Percentiles rank a stretch among this genome's conserved stretches.
These are phyloP conservation scores for Meloe dianella DNA, from an alignment of 2,888 invertebrate species.

Conservation along the genomic window DNA sequence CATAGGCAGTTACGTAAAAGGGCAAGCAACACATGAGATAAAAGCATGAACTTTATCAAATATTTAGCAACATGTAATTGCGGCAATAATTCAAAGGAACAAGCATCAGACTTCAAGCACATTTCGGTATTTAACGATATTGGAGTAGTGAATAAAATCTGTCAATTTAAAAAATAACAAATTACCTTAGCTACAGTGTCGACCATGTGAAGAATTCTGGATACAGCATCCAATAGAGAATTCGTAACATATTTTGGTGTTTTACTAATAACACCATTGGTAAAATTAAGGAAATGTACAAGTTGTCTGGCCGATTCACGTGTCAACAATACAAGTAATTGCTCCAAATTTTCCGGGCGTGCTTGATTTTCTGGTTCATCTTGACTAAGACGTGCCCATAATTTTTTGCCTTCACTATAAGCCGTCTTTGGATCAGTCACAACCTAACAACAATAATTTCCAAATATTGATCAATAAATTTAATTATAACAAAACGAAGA, in stretches of 20 bases:
- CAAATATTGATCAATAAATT: constrained; percentile 23
- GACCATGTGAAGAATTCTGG: constrained; percentile 66
- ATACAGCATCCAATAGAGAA: constrained; percentile 52
- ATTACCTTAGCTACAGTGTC: constrained; percentile 72
- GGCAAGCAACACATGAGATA: too few species aligned
- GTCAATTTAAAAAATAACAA: neutral
- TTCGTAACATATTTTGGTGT: constrained; percentile 61
- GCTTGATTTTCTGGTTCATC: constrained; percentile 88
- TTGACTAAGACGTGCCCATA: constrained; percentile 73
- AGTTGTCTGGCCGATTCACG: constrained; percentile 79
- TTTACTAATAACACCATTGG: constrained; percentile 64
- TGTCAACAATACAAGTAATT: constrained; percentile 75
- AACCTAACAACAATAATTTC: constrained; percentile 63
- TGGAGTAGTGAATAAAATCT: too few species aligned
- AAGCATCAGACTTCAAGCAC: too few species aligned
- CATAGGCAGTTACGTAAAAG: too few species aligned
- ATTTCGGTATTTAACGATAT: too few species aligned
- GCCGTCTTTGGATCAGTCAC: constrained; percentile 80
- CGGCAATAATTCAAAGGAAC: too few species aligned
- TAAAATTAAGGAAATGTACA: constrained; percentile 80
- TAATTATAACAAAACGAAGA: neutral
- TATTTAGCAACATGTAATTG: too few species aligned
- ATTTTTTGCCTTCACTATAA: constrained; percentile 73
- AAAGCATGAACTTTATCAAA: too few species aligned
- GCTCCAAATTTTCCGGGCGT: constrained; percentile 77